Conservation (phyloP, 1,140 invertebrate genomes). For the Drosophila tsacasi region DNA sequence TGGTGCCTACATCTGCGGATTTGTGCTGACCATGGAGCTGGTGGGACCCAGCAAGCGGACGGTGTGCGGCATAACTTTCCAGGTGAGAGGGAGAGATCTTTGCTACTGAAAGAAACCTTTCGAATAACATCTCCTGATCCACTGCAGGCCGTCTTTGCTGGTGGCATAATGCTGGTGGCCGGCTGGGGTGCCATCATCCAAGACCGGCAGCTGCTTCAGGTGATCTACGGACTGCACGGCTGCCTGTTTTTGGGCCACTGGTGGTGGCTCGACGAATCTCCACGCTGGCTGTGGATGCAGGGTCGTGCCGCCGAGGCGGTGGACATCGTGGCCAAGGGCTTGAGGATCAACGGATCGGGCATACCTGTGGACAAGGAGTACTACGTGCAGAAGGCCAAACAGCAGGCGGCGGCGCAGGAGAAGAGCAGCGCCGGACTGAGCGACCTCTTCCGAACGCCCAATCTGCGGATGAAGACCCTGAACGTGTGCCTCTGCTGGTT, state of each 20-base stretch:
- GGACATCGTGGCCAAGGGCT: slow-evolving; percentile 89
- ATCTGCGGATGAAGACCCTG: slow-evolving; percentile 91
- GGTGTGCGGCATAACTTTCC: slow-evolving; percentile 92
- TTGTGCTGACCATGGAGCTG: slow-evolving; percentile 95
- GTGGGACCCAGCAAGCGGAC: slow-evolving; percentile 93
- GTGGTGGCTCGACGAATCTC: slow-evolving; percentile 95
- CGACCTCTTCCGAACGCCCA: slow-evolving; percentile 92
- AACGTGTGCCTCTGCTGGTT: slow-evolving; percentile 95
- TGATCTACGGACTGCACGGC: slow-evolving; percentile 92
- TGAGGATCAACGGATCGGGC: slow-evolving; percentile 89
- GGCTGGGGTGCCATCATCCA: slow-evolving; percentile 92
- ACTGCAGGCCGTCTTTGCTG: slow-evolving; percentile 89
- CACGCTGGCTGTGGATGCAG: slow-evolving; percentile 93
- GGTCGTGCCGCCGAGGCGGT: slow-evolving; percentile 90
- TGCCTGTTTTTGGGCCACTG: slow-evolving; percentile 91
- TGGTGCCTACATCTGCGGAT: slow-evolving; percentile 93
- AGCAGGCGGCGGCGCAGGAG: slow-evolving; percentile 85
- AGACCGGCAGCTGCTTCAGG: slow-evolving; percentile 91
- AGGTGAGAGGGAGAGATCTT: slow-evolving; percentile 71
- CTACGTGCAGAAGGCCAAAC: slow-evolving; percentile 87
- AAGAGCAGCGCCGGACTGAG: slow-evolving; percentile 85
- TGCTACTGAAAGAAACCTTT: fast-evolving
- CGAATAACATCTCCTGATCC: background rate
- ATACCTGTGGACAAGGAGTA: slow-evolving; percentile 88
- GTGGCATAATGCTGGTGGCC: slow-evolving; percentile 93